Evolutionary conservation across 1,140 invertebrate genomes (phyloP).

Genomic region (Cephus cinctus): DNA sequence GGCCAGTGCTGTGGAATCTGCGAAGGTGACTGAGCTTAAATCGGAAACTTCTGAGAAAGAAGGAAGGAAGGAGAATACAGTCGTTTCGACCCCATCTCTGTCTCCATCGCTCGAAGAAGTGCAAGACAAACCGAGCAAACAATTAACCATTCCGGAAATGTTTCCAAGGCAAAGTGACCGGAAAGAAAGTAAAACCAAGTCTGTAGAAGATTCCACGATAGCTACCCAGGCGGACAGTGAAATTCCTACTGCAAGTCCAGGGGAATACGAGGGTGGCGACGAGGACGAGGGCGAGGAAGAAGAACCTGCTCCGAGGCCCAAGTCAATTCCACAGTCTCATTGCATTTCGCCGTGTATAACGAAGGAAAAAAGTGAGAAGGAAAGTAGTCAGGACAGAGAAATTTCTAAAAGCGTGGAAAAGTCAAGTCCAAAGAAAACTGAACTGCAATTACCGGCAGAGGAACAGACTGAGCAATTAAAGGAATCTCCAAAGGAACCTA

Average conservation of each 20-base stretch:
- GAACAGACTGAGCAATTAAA: constrained; percentile 2
- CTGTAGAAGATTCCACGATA: constrained; percentile 1
- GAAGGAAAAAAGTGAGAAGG: constrained; percentile 30
- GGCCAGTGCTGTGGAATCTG: constrained; percentile 15
- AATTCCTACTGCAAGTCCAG: constrained; percentile 44
- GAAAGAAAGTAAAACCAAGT: constrained; percentile 1
- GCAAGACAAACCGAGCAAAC: constrained; percentile 21
- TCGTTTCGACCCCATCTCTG: constrained; percentile 23
- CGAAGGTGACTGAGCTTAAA: constrained; percentile 33
- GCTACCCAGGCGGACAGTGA: constrained; percentile 18
- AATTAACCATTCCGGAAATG: constrained; percentile 36
- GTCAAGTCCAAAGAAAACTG: neutral
- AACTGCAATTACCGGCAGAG: neutral
- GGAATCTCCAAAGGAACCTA: constrained; percentile 1
- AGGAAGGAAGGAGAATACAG: constrained; percentile 19
- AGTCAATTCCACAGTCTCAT: constrained; percentile 22
- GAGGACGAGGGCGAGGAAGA: constrained; percentile 48
- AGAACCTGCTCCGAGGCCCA: constrained; percentile 33
- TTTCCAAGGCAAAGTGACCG: constrained; percentile 15
- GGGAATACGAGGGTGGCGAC: constrained; percentile 59
- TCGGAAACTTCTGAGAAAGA: constrained; percentile 19
- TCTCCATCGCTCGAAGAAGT: constrained; percentile 20
- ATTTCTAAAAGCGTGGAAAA: constrained; percentile 9
- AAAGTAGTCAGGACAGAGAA: constrained; percentile 19
- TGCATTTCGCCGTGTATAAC: constrained; percentile 5